Percentiles rank a stretch among this genome's conserved stretches.
These are phyloP conservation scores for Eubasilissa regina DNA, from an alignment of 1,140 invertebrate species.

Conservation along the genomic window DNA sequence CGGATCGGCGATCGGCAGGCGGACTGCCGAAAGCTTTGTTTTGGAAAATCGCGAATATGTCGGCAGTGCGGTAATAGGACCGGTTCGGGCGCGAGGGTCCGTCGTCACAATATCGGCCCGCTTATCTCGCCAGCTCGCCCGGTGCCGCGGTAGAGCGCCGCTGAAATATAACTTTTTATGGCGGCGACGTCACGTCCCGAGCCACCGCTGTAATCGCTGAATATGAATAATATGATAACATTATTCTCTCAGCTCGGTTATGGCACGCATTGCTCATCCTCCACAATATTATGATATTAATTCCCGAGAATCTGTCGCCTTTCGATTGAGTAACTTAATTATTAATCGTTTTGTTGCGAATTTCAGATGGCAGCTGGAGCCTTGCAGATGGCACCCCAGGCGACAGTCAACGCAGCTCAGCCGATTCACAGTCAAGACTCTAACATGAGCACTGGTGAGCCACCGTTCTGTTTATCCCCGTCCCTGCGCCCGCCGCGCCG, in stretches of 20 bases:
- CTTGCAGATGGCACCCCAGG: slow-evolving; percentile 95
- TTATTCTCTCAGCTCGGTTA: not conserved
- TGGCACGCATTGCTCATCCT: too few relatives aligned
- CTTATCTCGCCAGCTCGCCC: not conserved
- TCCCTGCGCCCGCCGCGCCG: not conserved
- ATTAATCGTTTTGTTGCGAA: slow-evolving; percentile 64
- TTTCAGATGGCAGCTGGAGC: slow-evolving; percentile 92
- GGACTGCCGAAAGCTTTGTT: slow-evolving; percentile 8
- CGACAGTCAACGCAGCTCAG: slow-evolving; percentile 88
- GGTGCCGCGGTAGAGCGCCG: not conserved
- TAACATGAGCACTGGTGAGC: slow-evolving; percentile 92
- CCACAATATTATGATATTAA: too few relatives aligned
- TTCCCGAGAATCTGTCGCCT: too few relatives aligned
- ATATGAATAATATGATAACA: slow-evolving; percentile 5
- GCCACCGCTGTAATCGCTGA: not conserved
- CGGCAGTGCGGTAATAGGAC: not conserved
- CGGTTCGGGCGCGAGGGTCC: slow-evolving; percentile 6
- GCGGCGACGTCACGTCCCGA: slow-evolving; percentile 7
- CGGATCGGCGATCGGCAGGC: not conserved
- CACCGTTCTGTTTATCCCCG: slow-evolving; percentile 2
- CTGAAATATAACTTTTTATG: not conserved
- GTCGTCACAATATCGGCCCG: slow-evolving; percentile 10
- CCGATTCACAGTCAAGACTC: slow-evolving; percentile 94
- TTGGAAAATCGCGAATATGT: not conserved
- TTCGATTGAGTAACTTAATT: not conserved